Base-by-base conservation (phyloP, 2,888 invertebrate species). In the Tolmerus cingulatus region DNA sequence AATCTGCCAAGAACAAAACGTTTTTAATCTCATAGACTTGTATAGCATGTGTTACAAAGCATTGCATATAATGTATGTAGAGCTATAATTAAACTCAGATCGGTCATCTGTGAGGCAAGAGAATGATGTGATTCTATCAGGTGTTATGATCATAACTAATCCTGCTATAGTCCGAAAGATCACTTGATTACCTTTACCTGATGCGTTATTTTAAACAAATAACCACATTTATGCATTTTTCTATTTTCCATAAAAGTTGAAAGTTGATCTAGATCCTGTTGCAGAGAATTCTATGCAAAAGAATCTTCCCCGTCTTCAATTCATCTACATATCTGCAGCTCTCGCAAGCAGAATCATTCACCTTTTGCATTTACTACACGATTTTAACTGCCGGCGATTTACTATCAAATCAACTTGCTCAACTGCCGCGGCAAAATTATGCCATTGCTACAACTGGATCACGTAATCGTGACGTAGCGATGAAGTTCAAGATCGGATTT, bases 121-220 rank as follows among this genome's bases (percentile, higher is more conserved):
- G 2, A 43, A 16, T 51, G 16, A 51, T 7, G 19, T 14, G 3
- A 66, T 27, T 23, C 23, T 8, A 66, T 40, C 30, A 30, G 37
- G 66, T 66, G 23, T 82, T 66, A 66, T 57, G 40, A 34, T 66
- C 82, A 23, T 66, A 66, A 82, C 57, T 82, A 40, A 55, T 66
- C 37, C 82, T 82, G 82, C 66, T 40, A 82, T 37, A 57, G 37
- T 82, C 82, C 34, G 30, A 82, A 82, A 82, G 82, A 57, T 82
- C 82, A 82, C 82, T 82, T 82, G 82, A 57, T 82, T 82, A 57
- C 82, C 82, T 82, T 82, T 79, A 9, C 23, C 8, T 34, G 37
- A 14, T 5, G 30, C n/a, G 30, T 37, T 57, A 9, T 55, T 55
- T 12, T 1, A 16, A 66, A 9, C 3, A 23, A 12, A 7, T 30